Evolutionary conservation across 2,888 invertebrate genomes (phyloP), one percentile per base, ranked within the genome.

Genomic region (Idaea dimidiata): DNA sequence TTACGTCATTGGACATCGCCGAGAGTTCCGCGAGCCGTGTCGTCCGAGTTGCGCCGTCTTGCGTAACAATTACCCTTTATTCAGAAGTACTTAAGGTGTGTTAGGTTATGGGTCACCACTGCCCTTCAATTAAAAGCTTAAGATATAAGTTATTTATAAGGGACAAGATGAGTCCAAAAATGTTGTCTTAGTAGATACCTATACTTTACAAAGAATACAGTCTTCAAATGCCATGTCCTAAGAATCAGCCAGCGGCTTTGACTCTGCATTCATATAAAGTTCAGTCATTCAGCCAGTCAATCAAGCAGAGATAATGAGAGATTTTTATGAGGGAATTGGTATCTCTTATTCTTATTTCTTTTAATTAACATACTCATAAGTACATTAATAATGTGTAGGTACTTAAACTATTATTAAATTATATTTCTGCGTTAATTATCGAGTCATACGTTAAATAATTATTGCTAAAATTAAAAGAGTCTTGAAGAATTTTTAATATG

Each of bases 1-100:
- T 87, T 87, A 85, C 84, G 80, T 87, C 86, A 84, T 74, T 79
- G 81, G 74, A 73, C 72, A 73, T 70, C 81, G 82, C 81, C 76
- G 77, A 76, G 75, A 72, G 73, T 69, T 69, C 72, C 71, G 73
- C 78, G 74, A 74, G 75, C 75, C 80, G 77, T 78, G 81, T 73
- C 78, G 86, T 72, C 83, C 83, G 78, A 82, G 77, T 81, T 88
- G 81, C 67, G 77, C 69, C 73, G 69, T 84, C 83, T 84, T 81
- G 84, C 88, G 83, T 87, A 83, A 86, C 84, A 10, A 73, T 77
- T 77, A 62, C 5, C 66, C 61, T 62, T 66, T 56, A 57, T 62
- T 58, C 53, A 24, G 18, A 24, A 18, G 24, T 17, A 59, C 18
- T 24, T 43, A 43, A 43, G 43, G 43, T 43, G 43, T 1, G 24